Conservation (phyloP, 2,797 vertebrate genomes). For the Sphenodon punctatus region DNA sequence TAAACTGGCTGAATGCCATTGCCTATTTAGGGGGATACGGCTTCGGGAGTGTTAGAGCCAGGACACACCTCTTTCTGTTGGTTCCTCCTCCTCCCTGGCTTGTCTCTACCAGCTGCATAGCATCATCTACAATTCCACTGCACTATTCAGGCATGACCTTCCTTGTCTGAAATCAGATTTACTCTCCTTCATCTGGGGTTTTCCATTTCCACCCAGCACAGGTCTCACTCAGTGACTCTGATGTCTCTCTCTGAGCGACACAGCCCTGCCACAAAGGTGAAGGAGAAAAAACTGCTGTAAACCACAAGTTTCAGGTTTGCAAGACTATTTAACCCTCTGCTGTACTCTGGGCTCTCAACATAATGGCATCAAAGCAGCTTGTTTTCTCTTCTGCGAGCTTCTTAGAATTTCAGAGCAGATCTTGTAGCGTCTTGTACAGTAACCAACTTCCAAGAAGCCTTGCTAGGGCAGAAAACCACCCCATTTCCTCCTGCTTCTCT, state of each 20-base stretch:
- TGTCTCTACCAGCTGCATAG: not conserved
- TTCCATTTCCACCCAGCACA: not conserved
- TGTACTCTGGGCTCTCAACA: not conserved
- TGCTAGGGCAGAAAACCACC: not conserved
- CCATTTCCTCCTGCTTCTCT: not conserved
- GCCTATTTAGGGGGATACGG: too few relatives aligned
- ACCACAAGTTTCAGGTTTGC: not conserved
- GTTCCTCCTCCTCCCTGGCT: not conserved
- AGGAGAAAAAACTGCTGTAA: not conserved
- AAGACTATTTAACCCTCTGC: not conserved
- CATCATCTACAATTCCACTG: not conserved
- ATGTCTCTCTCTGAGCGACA: not conserved
- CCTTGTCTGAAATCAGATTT: fast-evolving
- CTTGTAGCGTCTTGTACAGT: not conserved
- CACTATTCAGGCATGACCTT: fast-evolving
- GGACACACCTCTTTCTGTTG: too few relatives aligned
- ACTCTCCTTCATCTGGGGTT: fast-evolving
- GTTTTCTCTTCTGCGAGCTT: not conserved
- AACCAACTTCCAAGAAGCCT: not conserved
- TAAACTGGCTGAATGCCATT: too few relatives aligned
- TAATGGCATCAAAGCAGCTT: not conserved
- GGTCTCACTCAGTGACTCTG: fast-evolving
- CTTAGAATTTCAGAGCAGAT: not conserved
- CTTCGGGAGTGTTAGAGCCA: too few relatives aligned
- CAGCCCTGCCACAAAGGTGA: not conserved